Base-by-base conservation (phyloP, 35 echinoderm and acorn worm genomes). In the Stichopus chloronotus region DNA sequence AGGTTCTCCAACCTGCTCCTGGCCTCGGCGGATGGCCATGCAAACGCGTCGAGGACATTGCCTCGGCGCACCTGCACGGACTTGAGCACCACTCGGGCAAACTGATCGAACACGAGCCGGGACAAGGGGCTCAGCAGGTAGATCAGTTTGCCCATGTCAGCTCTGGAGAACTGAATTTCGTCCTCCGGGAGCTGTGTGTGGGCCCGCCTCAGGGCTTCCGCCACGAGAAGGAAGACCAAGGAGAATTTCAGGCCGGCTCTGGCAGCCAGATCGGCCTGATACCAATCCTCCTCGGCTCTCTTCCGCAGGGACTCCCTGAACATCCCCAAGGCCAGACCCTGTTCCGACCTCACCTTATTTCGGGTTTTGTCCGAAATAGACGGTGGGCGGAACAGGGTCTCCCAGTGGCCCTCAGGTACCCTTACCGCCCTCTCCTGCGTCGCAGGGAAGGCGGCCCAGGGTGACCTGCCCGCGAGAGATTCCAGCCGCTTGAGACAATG, bases 211-310 rank as follows among this genome's bases (percentile, higher is more conserved):
- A 78, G 76, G 52, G 19, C 76, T 43, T 78, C 76, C 12, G 76
- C 76, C 8, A 78, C 76, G 7, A 78, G 76, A 5, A 78, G 76
- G 52, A 78, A 78, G 2, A 78, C 76, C 23, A 19, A 78, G 72
- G 72, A 77, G 76, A 78, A 78, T 19, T 78, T 78, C 0, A 78
- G n/a, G 76, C 76, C 76, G 2, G 76, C 76, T 43, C 76, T 78
- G 76, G 76, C 76, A 43, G 76, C 76, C 6, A 78, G 76, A 6
- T 78, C 76, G 21, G 76, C 76, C 76, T 78, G 76, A 19, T 78
- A 78, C 76, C 76, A 78, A 19, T 78, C 20, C n/a, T 78, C 76
- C 76, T 78, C 76, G 7, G 19, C 52, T 25, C 76, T 78, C 52
- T 43, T 21, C 52, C 19, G 76, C n/a, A 78, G 76, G 4, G 76